A percentile compares a stretch with the other conserved stretches of the same genome.
Evolutionary conservation across 1,140 invertebrate genomes (phyloP).

Genomic region (Meteorus sp.): DNA sequence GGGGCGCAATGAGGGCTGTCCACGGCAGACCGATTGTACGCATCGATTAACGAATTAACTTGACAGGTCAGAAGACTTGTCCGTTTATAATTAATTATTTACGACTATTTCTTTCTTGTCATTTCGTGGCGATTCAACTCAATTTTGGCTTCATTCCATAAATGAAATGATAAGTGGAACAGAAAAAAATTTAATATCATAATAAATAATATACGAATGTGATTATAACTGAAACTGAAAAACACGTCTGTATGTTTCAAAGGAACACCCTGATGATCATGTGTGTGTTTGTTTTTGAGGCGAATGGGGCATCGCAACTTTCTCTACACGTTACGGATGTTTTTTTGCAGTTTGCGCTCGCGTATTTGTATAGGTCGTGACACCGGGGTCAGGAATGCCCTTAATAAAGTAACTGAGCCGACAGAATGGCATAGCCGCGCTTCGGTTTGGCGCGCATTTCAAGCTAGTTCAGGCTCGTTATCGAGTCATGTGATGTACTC

Average conservation of each 20-base stretch:
- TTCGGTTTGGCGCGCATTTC: conserved; percentile 6
- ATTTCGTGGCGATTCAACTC: neutral
- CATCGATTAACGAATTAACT: conserved; percentile 48
- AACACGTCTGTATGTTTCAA: too few species aligned
- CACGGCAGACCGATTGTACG: conserved; percentile 54
- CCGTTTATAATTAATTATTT: neutral
- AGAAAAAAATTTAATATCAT: too few species aligned
- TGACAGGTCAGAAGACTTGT: conserved; percentile 40
- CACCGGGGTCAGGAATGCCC: conserved; percentile 50
- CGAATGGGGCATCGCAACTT: conserved; percentile 39
- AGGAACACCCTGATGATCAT: too few species aligned
- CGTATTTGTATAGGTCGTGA: conserved; percentile 41
- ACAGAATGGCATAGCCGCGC: conserved; percentile 10
- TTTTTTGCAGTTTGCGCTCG: conserved; percentile 28
- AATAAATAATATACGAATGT: too few species aligned
- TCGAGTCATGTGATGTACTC: neutral
- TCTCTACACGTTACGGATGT: conserved; percentile 43
- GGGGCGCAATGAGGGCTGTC: conserved; percentile 54
- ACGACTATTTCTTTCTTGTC: neutral
- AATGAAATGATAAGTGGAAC: too few species aligned
- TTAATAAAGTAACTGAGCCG: conserved; percentile 48
- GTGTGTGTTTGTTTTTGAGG: conserved; percentile 39
- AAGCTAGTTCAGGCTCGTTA: too few species aligned
- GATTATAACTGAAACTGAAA: conserved; percentile 2
- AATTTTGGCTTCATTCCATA: too few species aligned